These are phyloP conservation scores for Sylvilagus bachmani DNA, from an alignment of 2,113 vertebrate species.

Conservation along the genomic window DNA sequence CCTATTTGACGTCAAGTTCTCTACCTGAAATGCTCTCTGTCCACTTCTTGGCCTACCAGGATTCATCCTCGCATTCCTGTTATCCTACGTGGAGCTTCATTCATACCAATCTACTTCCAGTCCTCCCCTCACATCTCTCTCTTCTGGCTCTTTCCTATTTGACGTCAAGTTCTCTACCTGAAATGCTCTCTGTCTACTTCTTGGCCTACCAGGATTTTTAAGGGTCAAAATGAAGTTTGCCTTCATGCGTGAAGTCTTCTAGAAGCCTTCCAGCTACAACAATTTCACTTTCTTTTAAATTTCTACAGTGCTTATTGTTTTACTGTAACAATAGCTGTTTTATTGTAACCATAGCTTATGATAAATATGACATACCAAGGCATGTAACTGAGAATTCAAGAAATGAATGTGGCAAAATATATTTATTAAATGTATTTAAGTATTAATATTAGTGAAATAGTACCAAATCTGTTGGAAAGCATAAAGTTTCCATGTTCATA, in stretches of 20 bases:
- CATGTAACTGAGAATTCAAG: neutral
- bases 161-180: neutral
- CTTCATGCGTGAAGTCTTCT: neutral
- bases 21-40: neutral
- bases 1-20: neutral
- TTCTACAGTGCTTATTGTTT: neutral
- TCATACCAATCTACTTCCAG: neutral
- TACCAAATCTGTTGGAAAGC: constrained; percentile 22
- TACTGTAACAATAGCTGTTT: neutral
- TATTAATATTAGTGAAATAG: constrained; percentile 15
- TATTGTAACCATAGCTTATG: too few species aligned
- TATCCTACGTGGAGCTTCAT: fast-evolving
- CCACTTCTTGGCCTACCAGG: neutral
- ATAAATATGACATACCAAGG: neutral
- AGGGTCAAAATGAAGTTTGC: neutral
- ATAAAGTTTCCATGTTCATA: neutral
- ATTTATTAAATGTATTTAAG: neutral
- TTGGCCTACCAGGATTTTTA: neutral
- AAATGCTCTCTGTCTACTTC: neutral
- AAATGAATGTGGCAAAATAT: neutral
- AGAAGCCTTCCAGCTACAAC: neutral
- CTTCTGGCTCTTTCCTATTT: neutral
- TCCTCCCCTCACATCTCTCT: neutral
- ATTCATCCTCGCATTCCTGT: neutral
- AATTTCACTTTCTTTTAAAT: neutral